These are phyloP conservation scores for Nipponacmea schrenckii DNA, from an alignment of 2,888 invertebrate genomes.

Conservation along the genomic window DNA sequence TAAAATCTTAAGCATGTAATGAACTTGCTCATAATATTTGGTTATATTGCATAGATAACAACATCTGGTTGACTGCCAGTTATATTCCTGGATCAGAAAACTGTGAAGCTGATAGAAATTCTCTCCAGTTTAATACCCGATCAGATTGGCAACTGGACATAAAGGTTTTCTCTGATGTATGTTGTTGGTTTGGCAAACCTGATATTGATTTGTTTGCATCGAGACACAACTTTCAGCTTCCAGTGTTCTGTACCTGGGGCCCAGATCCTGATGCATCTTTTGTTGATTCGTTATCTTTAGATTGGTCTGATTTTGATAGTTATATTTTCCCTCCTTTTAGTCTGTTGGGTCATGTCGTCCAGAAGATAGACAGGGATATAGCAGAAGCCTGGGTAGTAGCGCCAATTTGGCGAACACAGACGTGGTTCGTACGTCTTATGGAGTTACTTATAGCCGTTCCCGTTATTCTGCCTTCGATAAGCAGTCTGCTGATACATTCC, in stretches of 20 bases:
- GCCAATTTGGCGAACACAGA: conserved; percentile 26
- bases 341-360: conserved; percentile 11
- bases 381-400: conserved; percentile 16
- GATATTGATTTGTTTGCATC: conserved; percentile 30
- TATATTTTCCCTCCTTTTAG: conserved; percentile 29
- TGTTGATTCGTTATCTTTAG: conserved; percentile 20
- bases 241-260: no score
- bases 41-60: conserved; percentile 22
- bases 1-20: conserved; percentile 20
- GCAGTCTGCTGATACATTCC: no score
- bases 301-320: conserved; percentile 11
- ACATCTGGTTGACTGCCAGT: conserved; percentile 26
- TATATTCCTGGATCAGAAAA: conserved; percentile 30
- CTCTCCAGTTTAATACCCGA: conserved; percentile 14
- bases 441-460: conserved; percentile 14
- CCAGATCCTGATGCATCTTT: conserved; percentile 21
- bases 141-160: conserved; percentile 25
- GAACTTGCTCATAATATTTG: conserved; percentile 23
- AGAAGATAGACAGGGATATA: conserved; percentile 20
- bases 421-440: conserved; percentile 19
- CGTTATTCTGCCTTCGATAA: no score
- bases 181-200: conserved; percentile 2
- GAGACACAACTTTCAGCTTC: conserved; percentile 18
- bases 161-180: conserved; percentile 12
- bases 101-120: conserved; percentile 21